Base-by-base conservation (phyloP, 2,797 vertebrate species). In the Clarias laeviceps region DNA sequence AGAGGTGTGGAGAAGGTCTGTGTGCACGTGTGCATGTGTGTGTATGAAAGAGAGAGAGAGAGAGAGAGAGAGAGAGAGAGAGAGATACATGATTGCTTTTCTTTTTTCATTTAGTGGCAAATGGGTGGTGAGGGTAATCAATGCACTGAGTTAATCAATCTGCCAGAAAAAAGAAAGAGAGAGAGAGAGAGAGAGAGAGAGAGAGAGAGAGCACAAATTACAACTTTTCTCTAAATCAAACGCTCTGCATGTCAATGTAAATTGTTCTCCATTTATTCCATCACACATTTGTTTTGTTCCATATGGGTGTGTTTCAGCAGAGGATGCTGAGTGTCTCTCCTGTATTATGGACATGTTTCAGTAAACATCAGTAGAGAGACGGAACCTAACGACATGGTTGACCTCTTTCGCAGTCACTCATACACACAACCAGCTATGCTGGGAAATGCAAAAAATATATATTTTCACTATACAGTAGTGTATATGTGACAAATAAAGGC, bases 281-380 rank as follows among this genome's bases (percentile, higher is more conserved):
- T 50, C 22, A 50, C 37, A 37, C 18, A 6, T 66, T 15, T 29
- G 64, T 69, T 22, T 70, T 40, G 68, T 70, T 22, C 40, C 22
- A 45, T 45, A 34, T 69, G 34, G 3, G 68, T 37, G 5, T 70
- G 68, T 37, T 69, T 34, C 5, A 20, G 18, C 32, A 69, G 32
- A 18, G 37, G 66, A 69, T 69, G 32, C 7, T 77, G 17, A 15
- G 78, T 7, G 29, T 57, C 94, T 40, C 34, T 40, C 4, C 20
- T 92, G 95, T 94, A 95, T 96, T 94, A 95, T 95, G 95, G 95
- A 95, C 96, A 96, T 95, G 96, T 96, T 96, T 96, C 96, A 96
- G 94, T 94, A 89, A 94, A 94, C 94, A 94, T 96, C 95, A 95
- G 95, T 74, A 95, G 32, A 85, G 54, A 56, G 82, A 88, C 54